phyloP scores from a whole-genome alignment of 1,140 invertebrate genomes.

The Tribolium madens region DNA sequence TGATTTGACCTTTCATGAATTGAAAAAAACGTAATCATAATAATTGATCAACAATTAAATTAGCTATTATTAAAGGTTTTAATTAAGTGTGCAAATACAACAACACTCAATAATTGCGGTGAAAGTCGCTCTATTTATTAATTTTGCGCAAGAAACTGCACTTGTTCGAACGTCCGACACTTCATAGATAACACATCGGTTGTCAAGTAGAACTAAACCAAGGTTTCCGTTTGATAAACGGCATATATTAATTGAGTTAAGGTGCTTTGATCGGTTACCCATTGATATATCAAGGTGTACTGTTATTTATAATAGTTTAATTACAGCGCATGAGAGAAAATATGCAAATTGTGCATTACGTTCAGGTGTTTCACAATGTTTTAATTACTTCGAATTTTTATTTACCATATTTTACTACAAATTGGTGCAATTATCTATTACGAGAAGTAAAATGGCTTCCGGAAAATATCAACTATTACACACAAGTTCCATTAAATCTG shows the following conservation, averaged over 20 bases:
- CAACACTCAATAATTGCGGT: not conserved
- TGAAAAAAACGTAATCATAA: no score
- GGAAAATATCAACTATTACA: slow-evolving; percentile 20
- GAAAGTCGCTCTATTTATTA: slow-evolving; percentile 8
- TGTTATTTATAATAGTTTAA: slow-evolving; percentile 38
- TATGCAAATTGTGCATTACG: slow-evolving; percentile 24
- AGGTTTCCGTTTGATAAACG: slow-evolving; percentile 32
- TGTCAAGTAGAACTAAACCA: slow-evolving; percentile 15
- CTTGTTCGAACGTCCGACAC: slow-evolving; percentile 20
- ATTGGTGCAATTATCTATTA: not conserved
- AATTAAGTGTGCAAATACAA: not conserved
- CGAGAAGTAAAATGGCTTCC: slow-evolving; percentile 2
- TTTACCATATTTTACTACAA: not conserved
- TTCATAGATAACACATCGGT: slow-evolving; percentile 18
- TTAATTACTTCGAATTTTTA: slow-evolving; percentile 23
- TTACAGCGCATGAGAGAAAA: slow-evolving; percentile 9
- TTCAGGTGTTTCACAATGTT: slow-evolving; percentile 6
- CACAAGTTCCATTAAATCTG: not conserved
- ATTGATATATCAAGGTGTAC: slow-evolving; percentile 29
- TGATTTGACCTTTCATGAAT: no score
- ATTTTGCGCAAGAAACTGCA: slow-evolving; percentile 18
- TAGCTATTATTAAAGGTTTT: no score
- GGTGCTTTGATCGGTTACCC: slow-evolving; percentile 17
- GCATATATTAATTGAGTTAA: slow-evolving; percentile 32
- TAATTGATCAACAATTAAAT: no score